Evolutionary conservation across 2,113 vertebrate genomes (phyloP), one percentile per base, ranked within the genome.

Genomic region (Megalops atlanticus): DNA sequence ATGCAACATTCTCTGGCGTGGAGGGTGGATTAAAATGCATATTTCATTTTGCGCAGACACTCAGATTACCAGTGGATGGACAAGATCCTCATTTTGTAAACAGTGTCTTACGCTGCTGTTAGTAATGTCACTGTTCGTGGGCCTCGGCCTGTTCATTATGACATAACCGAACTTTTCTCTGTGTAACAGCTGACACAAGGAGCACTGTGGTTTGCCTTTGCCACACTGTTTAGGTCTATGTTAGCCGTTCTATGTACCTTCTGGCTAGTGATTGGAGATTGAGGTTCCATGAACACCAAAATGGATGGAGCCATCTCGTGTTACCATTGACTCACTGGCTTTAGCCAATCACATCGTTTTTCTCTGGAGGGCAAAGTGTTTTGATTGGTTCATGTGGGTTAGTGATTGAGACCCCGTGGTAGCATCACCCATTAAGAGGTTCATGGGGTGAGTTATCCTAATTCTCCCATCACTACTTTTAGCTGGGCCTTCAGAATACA

Each of bases 1-100:
- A 16, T 40, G 58, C 36, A 49, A 68, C 47, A 41, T 40, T 77
- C 31, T 81, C 75, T 70, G 74, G 52, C 74, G 40, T 71, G 24
- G 33, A 76, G 33, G 24, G 73, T 47, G n/a, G 39, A 38, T 81
- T 31, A n/a, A 68, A 81, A 40, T 8, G 14, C 58, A 39, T n/a
- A 74, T 41, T 74, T 31, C 16, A 58, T 80, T 58, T 41, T 52
- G 2, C n/a, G 7, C 43, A 36, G 31, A 31, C 74, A 49, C 41
- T 47, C 74, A 49, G 74, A 45, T 77, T 58, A 77, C 16, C 76
- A 58, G 8, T 27, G 38, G 38, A 69, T 39, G 27, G 31, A n/a
- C 33, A 68, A 18, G 10, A 45, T 31, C 40, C 52, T 14, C 31
- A 58, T 58, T 77, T 45, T 77, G 39, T 36, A 58, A 49, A 76